These are phyloP conservation scores for Sphinx pinastri DNA, from an alignment of 2,888 invertebrate genomes.

Conservation along the genomic window DNA sequence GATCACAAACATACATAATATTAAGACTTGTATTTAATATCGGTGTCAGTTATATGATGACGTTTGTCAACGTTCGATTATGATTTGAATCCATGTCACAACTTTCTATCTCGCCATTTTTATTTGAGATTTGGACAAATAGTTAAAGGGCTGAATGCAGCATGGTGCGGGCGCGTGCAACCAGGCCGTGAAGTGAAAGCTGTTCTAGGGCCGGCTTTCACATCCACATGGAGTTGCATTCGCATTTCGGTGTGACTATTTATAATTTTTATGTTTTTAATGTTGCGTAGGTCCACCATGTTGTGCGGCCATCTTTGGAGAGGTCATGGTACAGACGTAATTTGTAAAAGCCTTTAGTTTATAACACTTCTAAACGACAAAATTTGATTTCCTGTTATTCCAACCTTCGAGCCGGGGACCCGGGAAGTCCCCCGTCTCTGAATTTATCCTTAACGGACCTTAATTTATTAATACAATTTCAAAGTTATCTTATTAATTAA, in stretches of 20 bases:
- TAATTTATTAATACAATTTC: too few relatives aligned
- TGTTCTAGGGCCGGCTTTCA: conserved; percentile 50
- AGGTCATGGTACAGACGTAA: too few relatives aligned
- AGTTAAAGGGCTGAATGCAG: conserved; percentile 17
- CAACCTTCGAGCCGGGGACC: too few relatives aligned
- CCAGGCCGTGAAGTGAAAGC: conserved; percentile 51
- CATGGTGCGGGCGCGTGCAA: conserved; percentile 34
- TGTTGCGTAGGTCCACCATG: too few relatives aligned
- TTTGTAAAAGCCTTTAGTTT: too few relatives aligned
- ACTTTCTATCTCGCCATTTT: conserved; percentile 21
- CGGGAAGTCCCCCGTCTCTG: too few relatives aligned
- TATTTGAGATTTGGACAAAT: conserved; percentile 21
- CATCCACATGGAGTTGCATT: conserved; percentile 37
- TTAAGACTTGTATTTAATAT: too few relatives aligned
- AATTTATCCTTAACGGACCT: too few relatives aligned
- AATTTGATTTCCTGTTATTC: neutral
- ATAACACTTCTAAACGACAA: neutral
- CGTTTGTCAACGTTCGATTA: neutral
- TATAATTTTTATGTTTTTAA: neutral
- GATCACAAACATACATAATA: too few relatives aligned
- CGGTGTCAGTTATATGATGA: neutral
- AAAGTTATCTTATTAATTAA: too few relatives aligned
- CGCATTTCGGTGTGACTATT: conserved; percentile 26
- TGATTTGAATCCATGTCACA: conserved; percentile 10
- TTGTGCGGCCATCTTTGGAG: too few relatives aligned